These are phyloP conservation scores for Nyctalus aviator DNA, from an alignment of 2,797 vertebrate genomes.

Conservation along the genomic window DNA sequence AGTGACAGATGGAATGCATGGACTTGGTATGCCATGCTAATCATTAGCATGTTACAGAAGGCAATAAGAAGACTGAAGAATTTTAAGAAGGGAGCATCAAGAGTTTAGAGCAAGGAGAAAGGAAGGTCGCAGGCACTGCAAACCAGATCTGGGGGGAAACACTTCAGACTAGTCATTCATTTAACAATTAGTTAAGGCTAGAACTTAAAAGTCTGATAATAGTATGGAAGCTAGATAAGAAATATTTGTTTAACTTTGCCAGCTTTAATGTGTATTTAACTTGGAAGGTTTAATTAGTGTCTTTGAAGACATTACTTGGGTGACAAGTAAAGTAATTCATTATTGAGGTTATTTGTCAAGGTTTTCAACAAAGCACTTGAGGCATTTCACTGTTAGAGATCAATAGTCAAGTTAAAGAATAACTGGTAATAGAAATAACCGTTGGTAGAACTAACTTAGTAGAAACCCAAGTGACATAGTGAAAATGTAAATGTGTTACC, in stretches of 20 bases:
- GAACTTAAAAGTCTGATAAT: conserved; percentile 53
- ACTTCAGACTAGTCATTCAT: conserved; percentile 60
- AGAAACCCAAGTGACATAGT: background rate
- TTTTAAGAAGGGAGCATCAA: background rate
- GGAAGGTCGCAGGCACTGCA: background rate
- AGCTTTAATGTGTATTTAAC: conserved; percentile 65
- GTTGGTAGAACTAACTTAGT: background rate
- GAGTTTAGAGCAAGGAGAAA: conserved; percentile 30
- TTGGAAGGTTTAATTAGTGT: conserved; percentile 54
- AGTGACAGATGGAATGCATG: background rate
- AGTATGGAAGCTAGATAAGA: conserved; percentile 63
- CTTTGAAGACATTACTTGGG: conserved; percentile 65
- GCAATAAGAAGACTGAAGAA: background rate
- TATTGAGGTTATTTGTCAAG: conserved; percentile 47
- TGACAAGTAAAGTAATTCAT: conserved; percentile 64
- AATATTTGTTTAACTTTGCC: conserved; percentile 31
- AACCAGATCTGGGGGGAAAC: conserved; percentile 28
- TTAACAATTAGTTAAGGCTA: conserved; percentile 49
- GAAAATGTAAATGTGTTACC: conserved; percentile 29
- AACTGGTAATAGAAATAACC: conserved; percentile 9
- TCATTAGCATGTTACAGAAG: background rate
- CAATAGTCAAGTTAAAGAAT: conserved; percentile 66
- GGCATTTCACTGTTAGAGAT: background rate
- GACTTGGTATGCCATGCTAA: background rate
- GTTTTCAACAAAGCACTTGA: conserved; percentile 33